Base-by-base conservation (phyloP, 2,888 invertebrate species). In the Limenitis camilla region DNA sequence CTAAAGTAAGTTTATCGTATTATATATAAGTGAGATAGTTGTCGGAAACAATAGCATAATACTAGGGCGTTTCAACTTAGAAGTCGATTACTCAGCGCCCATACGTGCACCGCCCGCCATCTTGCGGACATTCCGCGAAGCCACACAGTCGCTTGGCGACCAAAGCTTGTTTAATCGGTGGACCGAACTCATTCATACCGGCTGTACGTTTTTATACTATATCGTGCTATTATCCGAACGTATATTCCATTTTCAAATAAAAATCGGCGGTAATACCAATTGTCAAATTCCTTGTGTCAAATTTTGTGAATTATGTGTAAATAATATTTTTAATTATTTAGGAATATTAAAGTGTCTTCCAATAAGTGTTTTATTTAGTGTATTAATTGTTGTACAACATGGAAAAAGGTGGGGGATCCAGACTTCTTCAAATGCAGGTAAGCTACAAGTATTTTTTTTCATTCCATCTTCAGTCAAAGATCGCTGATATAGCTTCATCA, bases 401-500 rank as follows among this genome's bases (percentile, higher is more conserved):
- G 86, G 86, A 87, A 68, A 84, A 78, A 55, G 75, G 63, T 49
- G 76, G 78, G 51, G 82, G 81, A 31, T 87, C 86, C 46, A 72
- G 77, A 61, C 75, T 87, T 31, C 65, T 87, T 68, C 84, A 87
- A 61, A 87, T 87, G 81, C 84, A 87, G 80, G 86, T 84, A 64
- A 10, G 45, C 4, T 9, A 45, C 36, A 71, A 72, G 62, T 55
- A 47, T n/a, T n/a, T n/a, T n/a, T n/a, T n/a, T n/a, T n/a, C n/a
- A n/a, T n/a, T n/a, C n/a, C n/a, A n/a, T n/a, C n/a, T n/a, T n/a
- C n/a, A n/a, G n/a, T n/a, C n/a, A n/a, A n/a, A n/a, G n/a, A n/a
- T n/a, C n/a, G n/a, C n/a, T n/a, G n/a, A n/a, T n/a, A n/a, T n/a
- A n/a, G n/a, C n/a, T n/a, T n/a, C n/a, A n/a, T n/a, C n/a, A n/a